Base-by-base conservation (phyloP, 2,888 invertebrate genomes). In the Myopa testacea region DNA sequence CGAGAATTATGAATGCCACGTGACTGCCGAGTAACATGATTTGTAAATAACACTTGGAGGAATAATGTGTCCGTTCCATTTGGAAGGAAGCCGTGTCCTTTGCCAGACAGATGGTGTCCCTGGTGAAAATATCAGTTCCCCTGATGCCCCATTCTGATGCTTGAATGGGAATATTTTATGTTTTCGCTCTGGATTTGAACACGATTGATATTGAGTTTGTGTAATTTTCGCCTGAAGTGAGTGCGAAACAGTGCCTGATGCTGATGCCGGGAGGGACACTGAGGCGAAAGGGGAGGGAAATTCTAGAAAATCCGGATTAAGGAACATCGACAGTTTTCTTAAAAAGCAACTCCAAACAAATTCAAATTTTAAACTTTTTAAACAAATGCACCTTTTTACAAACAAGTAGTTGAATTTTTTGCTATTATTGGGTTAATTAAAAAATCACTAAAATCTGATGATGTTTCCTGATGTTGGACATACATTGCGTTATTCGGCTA, bases 1-100 rank as follows among this genome's bases (percentile, higher is more conserved):
- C 84, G 86, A 86, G 87, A 87, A 87, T 87, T 87, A 87, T 87
- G 87, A 86, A 87, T 85, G 87, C 87, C 87, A 87, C 87, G 87
- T 87, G 87, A 87, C 86, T 81, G 79, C 80, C 72, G 37, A 63
- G 73, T 75, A 69, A 83, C 82, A 84, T 83, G 82, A 84, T 83
- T 84, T 84, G 82, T 83, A 84, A 84, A 84, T 83, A 83, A 82
- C 77, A 79, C 81, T 81, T 78, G 73, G 78, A 58, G 69, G 80
- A 79, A 80, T 82, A 80, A 80, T 81, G 81, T 79, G 78, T 58
- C 73, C 80, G 74, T 79, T 75, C 72, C 80, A 81, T 80, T 81
- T 76, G 75, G 74, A n/a, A 26, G 74, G 19, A 63, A 74, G 65
- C 26, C 52, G 63, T 74, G 73, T 40, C 62, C 71, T 62, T 73